These are phyloP conservation scores for Drosophila recens DNA, from an alignment of 2,888 invertebrate species.

Conservation along the genomic window DNA sequence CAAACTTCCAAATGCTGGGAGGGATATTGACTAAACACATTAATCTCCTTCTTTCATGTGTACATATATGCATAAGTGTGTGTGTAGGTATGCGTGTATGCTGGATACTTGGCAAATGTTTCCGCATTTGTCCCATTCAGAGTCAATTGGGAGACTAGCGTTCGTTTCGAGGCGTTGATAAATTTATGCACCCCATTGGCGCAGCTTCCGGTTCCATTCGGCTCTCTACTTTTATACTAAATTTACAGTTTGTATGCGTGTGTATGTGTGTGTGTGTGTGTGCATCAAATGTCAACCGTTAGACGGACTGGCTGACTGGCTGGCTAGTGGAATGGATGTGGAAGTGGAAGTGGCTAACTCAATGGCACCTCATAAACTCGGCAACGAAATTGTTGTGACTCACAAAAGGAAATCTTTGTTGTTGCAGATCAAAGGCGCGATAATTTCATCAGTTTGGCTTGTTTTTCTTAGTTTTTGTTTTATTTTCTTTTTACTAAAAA, in stretches of 20 bases:
- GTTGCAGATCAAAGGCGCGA: slow-evolving; percentile 48
- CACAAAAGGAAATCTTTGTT: slow-evolving; percentile 38
- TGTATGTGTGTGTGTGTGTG: no score
- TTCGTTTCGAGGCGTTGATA: slow-evolving; percentile 74
- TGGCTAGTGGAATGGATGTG: slow-evolving; percentile 9
- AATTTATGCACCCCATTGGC: slow-evolving; percentile 76
- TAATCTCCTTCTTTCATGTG: background rate
- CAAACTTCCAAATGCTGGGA: no score
- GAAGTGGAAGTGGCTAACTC: slow-evolving; percentile 47
- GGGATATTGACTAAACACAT: background rate
- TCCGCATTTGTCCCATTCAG: slow-evolving; percentile 45
- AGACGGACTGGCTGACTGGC: slow-evolving; percentile 15
- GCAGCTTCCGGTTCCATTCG: slow-evolving; percentile 68
- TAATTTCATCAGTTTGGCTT: slow-evolving; percentile 30
- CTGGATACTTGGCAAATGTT: slow-evolving; percentile 19
- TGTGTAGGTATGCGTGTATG: background rate
- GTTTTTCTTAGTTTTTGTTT: slow-evolving; percentile 26
- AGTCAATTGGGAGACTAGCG: slow-evolving; percentile 37
- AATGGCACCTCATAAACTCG: slow-evolving; percentile 79
- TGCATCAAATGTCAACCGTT: slow-evolving; percentile 56
- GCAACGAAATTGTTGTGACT: slow-evolving; percentile 30
- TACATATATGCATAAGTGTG: background rate
- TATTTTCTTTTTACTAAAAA: slow-evolving; percentile 25
- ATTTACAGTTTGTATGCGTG: background rate
- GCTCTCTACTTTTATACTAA: background rate